Evolutionary conservation across 1,140 invertebrate species (phyloP).

Genomic region (Streblospio benedicti): DNA sequence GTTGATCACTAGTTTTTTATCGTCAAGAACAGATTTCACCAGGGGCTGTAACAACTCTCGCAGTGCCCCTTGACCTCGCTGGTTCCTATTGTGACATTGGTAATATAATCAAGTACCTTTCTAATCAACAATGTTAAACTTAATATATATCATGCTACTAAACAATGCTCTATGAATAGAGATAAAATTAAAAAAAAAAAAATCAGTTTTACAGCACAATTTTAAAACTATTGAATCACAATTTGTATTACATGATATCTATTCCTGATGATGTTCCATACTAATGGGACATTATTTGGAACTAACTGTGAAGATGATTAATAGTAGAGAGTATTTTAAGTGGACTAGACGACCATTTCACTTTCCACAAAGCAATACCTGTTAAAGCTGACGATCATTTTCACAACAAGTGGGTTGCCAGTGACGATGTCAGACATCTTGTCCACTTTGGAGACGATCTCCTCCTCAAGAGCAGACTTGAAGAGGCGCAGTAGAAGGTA

Average conservation of each 20-base stretch:
- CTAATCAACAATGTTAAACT: not conserved
- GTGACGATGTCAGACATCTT: slow-evolving; percentile 68
- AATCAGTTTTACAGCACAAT: too few relatives aligned
- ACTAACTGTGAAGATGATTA: too few relatives aligned
- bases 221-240: too few relatives aligned
- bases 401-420: slow-evolving; percentile 65
- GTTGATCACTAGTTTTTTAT: slow-evolving; percentile 63
- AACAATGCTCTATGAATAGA: not conserved
- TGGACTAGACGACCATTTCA: too few relatives aligned
- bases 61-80: slow-evolving; percentile 59
- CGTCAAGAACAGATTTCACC: slow-evolving; percentile 58
- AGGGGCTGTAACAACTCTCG: slow-evolving; percentile 64
- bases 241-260: too few relatives aligned
- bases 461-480: slow-evolving; percentile 63
- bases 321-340: too few relatives aligned
- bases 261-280: too few relatives aligned
- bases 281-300: too few relatives aligned
- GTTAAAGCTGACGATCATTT: slow-evolving; percentile 68
- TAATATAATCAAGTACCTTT: not conserved
- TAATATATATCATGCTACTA: not conserved
- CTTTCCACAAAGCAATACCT: too few relatives aligned
- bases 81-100: slow-evolving; percentile 52
- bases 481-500: slow-evolving; percentile 68
- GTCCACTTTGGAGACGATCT: slow-evolving; percentile 66
- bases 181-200: not conserved